Evolutionary conservation across 2,888 invertebrate genomes (phyloP).

Genomic region (Calameuta idolon): DNA sequence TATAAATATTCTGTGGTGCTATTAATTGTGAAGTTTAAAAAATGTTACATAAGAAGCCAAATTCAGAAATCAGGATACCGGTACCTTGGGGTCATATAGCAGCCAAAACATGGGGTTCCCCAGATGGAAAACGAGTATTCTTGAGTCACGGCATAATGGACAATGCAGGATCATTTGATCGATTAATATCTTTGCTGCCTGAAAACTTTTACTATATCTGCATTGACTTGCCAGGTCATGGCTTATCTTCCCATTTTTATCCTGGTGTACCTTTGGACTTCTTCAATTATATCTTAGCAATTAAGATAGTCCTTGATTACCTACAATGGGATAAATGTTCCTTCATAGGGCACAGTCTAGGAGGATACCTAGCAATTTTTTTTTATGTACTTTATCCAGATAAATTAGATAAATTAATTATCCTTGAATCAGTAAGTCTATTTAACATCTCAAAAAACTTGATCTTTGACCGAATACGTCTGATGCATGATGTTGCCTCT

Average conservation of each 20-base stretch:
- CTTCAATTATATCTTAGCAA: constrained; percentile 53
- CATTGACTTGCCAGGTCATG: constrained; percentile 69
- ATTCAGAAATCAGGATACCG: constrained; percentile 41
- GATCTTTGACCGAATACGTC: constrained; percentile 52
- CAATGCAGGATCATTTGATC: constrained; percentile 67
- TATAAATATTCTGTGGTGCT: too few relatives aligned
- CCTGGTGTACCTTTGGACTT: constrained; percentile 59
- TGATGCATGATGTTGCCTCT: constrained; percentile 62
- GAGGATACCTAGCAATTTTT: constrained; percentile 66
- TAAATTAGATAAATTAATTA: constrained; percentile 64
- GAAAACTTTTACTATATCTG: constrained; percentile 59
- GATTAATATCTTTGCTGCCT: constrained; percentile 61
- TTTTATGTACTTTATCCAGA: constrained; percentile 66
- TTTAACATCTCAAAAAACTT: constrained; percentile 39
- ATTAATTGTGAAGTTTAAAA: constrained; percentile 6
- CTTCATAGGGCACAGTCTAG: constrained; percentile 68
- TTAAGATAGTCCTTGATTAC: constrained; percentile 57
- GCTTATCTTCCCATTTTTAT: constrained; percentile 65
- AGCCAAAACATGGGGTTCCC: constrained; percentile 64
- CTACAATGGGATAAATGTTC: constrained; percentile 64
- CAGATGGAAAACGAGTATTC: constrained; percentile 46
- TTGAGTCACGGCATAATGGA: constrained; percentile 64
- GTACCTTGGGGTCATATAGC: constrained; percentile 74
- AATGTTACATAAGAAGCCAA: not conserved
- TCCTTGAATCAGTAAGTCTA: constrained; percentile 65